These are phyloP conservation scores for Erannis defoliaria DNA, from an alignment of 2,888 invertebrate species.

Conservation along the genomic window DNA sequence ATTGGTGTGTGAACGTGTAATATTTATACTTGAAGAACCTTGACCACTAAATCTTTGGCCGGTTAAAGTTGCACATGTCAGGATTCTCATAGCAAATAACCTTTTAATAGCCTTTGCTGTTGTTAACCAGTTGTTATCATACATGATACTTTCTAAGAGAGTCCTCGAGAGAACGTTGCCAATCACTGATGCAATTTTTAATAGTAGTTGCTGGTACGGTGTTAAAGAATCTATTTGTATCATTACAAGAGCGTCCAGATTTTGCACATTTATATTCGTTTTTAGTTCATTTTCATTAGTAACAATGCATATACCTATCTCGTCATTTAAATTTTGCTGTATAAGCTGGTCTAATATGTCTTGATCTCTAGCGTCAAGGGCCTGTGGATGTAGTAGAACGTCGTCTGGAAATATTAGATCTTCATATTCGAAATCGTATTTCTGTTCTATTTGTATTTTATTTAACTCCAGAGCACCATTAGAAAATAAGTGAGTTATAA, in stretches of 20 bases:
- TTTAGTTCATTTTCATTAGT: conserved; percentile 69
- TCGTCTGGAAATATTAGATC: conserved; percentile 73
- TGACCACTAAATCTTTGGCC: conserved; percentile 51
- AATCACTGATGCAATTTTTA: conserved; percentile 87
- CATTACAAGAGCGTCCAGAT: conserved; percentile 80
- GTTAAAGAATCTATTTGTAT: conserved; percentile 86
- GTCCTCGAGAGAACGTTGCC: conserved; percentile 84
- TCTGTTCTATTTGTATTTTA: conserved; percentile 60
- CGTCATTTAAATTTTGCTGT: conserved; percentile 57
- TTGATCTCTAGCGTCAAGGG: conserved; percentile 68
- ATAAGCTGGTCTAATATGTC: conserved; percentile 60
- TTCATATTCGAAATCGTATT: conserved; percentile 58
- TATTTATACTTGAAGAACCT: conserved; percentile 48
- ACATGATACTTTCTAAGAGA: conserved; percentile 83
- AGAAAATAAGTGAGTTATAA: conserved; percentile 81
- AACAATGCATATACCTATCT: conserved; percentile 69
- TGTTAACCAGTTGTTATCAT: conserved; percentile 77
- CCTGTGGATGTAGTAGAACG: conserved; percentile 65
- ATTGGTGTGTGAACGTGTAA: conserved; percentile 33
- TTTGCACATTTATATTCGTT: conserved; percentile 72
- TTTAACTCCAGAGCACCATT: conserved; percentile 73
- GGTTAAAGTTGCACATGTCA: conserved; percentile 81
- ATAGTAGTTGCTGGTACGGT: conserved; percentile 86
- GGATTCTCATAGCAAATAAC: conserved; percentile 83
- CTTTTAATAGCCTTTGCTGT: conserved; percentile 85